phyloP scores from a whole-genome alignment of 1,140 invertebrate species.

The Heliconius hewitsoni region DNA sequence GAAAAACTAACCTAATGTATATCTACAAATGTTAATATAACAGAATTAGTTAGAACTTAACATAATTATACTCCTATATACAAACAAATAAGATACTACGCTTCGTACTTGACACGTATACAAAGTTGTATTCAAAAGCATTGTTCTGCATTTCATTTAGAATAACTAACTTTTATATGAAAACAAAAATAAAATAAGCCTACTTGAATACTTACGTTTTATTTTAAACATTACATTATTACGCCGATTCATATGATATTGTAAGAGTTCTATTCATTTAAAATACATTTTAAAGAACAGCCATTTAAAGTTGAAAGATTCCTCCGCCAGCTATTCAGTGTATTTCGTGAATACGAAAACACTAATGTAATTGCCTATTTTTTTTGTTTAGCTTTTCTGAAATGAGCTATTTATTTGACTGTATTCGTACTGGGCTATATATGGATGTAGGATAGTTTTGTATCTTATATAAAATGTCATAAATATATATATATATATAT shows the following conservation, averaged over 20 bases:
- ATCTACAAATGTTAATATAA: too few relatives aligned
- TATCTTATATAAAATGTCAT: not conserved
- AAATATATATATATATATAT: too few relatives aligned
- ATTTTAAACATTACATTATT: constrained; percentile 36
- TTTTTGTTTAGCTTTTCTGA: constrained; percentile 48
- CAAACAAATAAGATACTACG: not conserved
- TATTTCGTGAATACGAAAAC: constrained; percentile 54
- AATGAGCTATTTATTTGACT: constrained; percentile 14
- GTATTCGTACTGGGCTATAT: constrained; percentile 6
- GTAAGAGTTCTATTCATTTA: constrained; percentile 29
- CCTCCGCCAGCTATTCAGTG: constrained; percentile 42
- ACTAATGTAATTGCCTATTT: constrained; percentile 70
- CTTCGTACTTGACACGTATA: constrained; percentile 8
- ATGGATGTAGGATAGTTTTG: not conserved
- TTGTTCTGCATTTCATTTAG: constrained; percentile 10
- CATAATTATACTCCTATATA: not conserved
- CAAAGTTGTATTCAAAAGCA: not conserved
- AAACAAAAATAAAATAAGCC: not conserved
- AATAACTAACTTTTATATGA: not conserved
- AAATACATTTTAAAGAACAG: constrained; percentile 28
- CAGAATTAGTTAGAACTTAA: not conserved
- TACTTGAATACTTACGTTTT: constrained; percentile 2
- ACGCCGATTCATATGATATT: constrained; percentile 34
- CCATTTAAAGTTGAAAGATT: constrained; percentile 36
- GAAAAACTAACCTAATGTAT: not conserved